Evolutionary conservation across 1,140 invertebrate genomes (phyloP).

Genomic region (Arctopsyche grandis): DNA sequence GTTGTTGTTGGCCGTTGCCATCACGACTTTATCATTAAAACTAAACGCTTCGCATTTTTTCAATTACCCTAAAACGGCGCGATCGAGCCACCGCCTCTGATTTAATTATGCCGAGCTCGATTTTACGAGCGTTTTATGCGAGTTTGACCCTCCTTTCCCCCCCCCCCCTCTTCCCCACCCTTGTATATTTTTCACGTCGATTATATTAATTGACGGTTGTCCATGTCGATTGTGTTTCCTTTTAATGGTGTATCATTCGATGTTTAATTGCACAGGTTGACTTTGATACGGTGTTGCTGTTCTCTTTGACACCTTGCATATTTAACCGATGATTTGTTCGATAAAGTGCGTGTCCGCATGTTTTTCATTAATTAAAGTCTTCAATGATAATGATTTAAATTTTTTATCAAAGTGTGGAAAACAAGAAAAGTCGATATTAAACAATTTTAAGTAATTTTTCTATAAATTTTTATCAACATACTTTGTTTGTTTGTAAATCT

Average conservation of each 20-base stretch:
- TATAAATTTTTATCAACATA: too few species aligned
- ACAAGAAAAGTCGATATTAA: too few species aligned
- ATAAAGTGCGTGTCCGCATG: too few species aligned
- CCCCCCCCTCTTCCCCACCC: not conserved
- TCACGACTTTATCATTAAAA: constrained; percentile 49
- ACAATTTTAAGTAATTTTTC: too few species aligned
- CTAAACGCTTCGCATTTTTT: constrained; percentile 49
- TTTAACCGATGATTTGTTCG: too few species aligned
- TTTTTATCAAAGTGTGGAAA: too few species aligned
- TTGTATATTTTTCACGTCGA: not conserved
- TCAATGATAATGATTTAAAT: too few species aligned
- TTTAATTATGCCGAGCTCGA: constrained; percentile 11
- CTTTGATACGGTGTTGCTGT: not conserved
- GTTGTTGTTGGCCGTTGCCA: constrained; percentile 36
- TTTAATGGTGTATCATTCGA: not conserved
- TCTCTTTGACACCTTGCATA: not conserved
- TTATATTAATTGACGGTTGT: constrained; percentile 4
- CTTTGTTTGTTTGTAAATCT: too few species aligned
- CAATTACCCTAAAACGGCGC: constrained; percentile 41
- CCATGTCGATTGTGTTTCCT: not conserved
- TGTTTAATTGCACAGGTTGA: constrained; percentile 3
- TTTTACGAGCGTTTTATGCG: not conserved
- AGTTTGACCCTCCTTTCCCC: too few species aligned
- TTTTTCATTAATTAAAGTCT: too few species aligned
- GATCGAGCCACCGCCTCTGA: not conserved